Base-by-base conservation (phyloP, 2,113 vertebrate species). In the Cinclus mexicanus region DNA sequence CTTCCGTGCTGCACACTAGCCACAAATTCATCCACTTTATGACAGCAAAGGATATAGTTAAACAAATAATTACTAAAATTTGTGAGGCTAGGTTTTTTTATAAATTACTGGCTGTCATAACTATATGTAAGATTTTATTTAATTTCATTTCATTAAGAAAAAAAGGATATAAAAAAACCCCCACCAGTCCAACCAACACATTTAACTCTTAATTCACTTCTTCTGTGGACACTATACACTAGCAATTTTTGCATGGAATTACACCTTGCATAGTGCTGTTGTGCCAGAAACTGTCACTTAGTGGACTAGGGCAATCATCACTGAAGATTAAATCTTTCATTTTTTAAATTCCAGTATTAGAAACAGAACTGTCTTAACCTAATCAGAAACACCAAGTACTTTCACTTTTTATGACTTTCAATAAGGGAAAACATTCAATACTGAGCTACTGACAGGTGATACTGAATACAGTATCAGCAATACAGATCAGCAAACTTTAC, bases 281-380 rank as follows among this genome's bases (percentile, higher is more conserved):
- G 12, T 56, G 23, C 52, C 39, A 78, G 69, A 71, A 87, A 91
- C 22, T 47, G 42, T 22, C 25, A 68, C 52, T 94, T 75, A 70
- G 25, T 26, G 18, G 76, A 76, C 56, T 46, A 70, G 31, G 37
- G 10, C 33, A 95, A 93, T 80, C 60, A 86, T 57, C 67, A 86
- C 5, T 87, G 39, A 89, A 95, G 46, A 97, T 79, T 90, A 92
- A 77, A 92, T 74, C 64, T 86, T 84, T 8, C 24, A 86, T 75
- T 71, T 82, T 81, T 87, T 87, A 61, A 83, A 77, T 63, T 94
- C 42, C 46, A 87, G 44, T 25, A 46, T 49, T 92, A 90, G 60
- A 84, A 96, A 94, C 33, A 89, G 49, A 91, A 89, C 28, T 11
- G 2, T 53, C 28, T 52, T 68, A 46, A 56, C 35, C 61, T 90